These are phyloP conservation scores for Nyctereutes procyonoides DNA, from an alignment of 2,113 vertebrate genomes.

Conservation along the genomic window DNA sequence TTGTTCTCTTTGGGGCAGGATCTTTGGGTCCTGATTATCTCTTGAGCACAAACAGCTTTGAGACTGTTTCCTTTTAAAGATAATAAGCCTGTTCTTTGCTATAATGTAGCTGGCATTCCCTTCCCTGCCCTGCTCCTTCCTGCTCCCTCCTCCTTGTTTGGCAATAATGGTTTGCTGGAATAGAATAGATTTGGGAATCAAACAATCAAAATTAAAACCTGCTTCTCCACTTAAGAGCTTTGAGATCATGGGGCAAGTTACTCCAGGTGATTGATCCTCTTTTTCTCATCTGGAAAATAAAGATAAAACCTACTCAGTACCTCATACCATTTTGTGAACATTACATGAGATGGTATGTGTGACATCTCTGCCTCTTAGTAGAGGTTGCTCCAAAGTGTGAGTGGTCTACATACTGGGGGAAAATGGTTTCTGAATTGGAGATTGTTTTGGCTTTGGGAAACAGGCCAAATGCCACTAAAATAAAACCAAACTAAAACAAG, in stretches of 20 bases:
- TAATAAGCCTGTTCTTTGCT: not conserved
- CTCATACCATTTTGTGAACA: not conserved
- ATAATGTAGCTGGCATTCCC: not conserved
- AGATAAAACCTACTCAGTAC: not conserved
- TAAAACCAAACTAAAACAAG: not conserved
- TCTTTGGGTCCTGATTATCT: not conserved
- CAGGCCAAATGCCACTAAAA: not conserved
- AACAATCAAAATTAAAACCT: not conserved
- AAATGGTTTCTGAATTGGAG: not conserved
- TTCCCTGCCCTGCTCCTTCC: not conserved
- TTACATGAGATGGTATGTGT: not conserved
- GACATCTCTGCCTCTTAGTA: not conserved
- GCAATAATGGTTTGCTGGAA: constrained; percentile 7
- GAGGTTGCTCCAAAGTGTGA: not conserved
- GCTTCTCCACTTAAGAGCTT: not conserved
- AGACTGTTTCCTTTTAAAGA: not conserved
- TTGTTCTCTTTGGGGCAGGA: not conserved
- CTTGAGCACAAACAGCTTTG: not conserved
- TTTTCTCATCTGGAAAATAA: not conserved
- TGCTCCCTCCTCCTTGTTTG: not conserved
- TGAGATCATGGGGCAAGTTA: not conserved
- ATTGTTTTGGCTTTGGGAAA: constrained; percentile 10
- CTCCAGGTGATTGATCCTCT: not conserved
- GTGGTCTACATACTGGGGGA: not conserved
- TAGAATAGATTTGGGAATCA: constrained; percentile 29